Percentiles rank a stretch among this genome's conserved stretches.
phyloP scores from a whole-genome alignment of 2,797 vertebrate genomes.

The Craterocephalus amniculus region DNA sequence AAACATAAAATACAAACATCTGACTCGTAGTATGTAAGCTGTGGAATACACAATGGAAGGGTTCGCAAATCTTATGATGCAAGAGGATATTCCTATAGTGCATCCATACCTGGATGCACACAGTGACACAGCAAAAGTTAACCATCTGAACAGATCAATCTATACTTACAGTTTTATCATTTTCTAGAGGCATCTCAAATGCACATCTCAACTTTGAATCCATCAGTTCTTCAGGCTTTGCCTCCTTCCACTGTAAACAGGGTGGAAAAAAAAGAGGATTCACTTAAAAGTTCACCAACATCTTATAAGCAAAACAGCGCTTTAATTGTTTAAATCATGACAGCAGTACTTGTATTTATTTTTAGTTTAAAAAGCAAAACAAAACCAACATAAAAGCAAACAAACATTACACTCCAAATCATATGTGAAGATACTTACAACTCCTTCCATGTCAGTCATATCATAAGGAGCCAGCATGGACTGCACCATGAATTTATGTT shows the following conservation, averaged over 20 bases:
- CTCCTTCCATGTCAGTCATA: constrained; percentile 95
- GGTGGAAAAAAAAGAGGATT: neutral
- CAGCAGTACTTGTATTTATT: too few relatives aligned
- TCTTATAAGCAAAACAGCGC: neutral
- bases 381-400: too few relatives aligned
- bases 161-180: constrained; percentile 89
- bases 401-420: neutral
- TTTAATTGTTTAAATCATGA: neutral
- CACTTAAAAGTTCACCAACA: neutral
- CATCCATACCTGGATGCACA: neutral
- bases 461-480: constrained; percentile 92
- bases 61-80: constrained; percentile 1
- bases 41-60: constrained; percentile 2
- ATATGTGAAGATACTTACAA: constrained; percentile 85
- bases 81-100: constrained; percentile 5
- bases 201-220: constrained; percentile 96
- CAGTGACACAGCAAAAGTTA: neutral
- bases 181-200: constrained; percentile 94
- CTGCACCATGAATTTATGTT: constrained; percentile 99
- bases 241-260: constrained; percentile 92
- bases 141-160: neutral
- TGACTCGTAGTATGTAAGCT: neutral
- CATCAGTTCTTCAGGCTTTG: constrained; percentile 95
- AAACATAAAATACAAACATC: neutral
- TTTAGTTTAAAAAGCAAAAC: neutral